Base-by-base conservation (phyloP, 2,113 vertebrate species). In the Spizaetus ornatus region DNA sequence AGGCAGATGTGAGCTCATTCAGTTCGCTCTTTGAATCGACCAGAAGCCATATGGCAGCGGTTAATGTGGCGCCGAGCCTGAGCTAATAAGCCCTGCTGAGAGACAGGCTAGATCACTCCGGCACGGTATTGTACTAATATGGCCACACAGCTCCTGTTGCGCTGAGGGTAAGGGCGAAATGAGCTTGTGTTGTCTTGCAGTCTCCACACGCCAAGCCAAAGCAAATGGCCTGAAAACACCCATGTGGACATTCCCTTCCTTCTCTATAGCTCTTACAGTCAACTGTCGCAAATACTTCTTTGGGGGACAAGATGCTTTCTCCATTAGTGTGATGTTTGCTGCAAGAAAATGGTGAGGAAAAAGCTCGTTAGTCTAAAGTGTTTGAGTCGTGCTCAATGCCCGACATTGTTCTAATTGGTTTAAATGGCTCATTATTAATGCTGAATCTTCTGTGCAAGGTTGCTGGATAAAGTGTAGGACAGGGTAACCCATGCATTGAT, bases 31-130 rank as follows among this genome's bases (percentile, higher is more conserved):
- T 36, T 50, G 94, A 91, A 7, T 74, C 2, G 0, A 88, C 84
- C 52, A 21, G 86, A 63, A 95, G 63, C 94, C 96, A 91, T 86
- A 80, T 97, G 95, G 96, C 96, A 93, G 77, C 1, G 10, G 89
- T 93, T 91, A 84, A 8, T 5, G 94, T 32, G 93, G 96, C 77
- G 26, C 95, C 69, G 6, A 81, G 95, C 94, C 94, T 87, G 48
- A 90, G 95, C 94, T 91, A 40, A 78, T 8, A 90, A 93, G 91
- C 94, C 89, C 80, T 84, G 93, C 93, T 74, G 94, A 32, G 45
- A 71, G 91, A 88, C 86, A 11, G 94, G 70, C 92, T 50, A 5
- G 56, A 58, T 72, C 22, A 5, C 50, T 76, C 56, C 9, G 0
- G 92, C 92, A 31, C 14, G 0, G 43, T 38, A 3, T 40, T 52